These are phyloP conservation scores for Gambusia yucatana DNA, from an alignment of 2,797 vertebrate genomes.

Conservation along the genomic window DNA sequence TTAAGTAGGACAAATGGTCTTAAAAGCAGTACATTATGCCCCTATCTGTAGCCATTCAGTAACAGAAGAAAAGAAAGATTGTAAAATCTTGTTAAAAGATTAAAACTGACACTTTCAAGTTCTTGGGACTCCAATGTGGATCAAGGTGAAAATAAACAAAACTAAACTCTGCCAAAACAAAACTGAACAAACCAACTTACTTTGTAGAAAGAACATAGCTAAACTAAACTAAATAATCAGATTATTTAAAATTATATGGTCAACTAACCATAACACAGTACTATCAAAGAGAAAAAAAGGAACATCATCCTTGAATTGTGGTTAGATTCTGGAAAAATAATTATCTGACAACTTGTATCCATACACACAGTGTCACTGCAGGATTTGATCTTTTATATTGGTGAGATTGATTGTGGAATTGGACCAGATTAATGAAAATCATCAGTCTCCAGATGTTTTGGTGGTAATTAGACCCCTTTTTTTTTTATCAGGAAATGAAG, in stretches of 20 bases:
- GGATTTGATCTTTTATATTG: slow-evolving; percentile 95
- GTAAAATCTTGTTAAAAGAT: background rate
- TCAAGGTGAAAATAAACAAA: background rate
- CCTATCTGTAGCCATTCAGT: background rate
- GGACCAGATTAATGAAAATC: slow-evolving; percentile 99
- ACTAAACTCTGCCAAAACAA: background rate
- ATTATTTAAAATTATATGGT: background rate
- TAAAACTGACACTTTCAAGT: background rate
- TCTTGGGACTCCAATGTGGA: background rate
- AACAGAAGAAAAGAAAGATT: background rate
- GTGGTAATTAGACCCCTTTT: slow-evolving; percentile 97
- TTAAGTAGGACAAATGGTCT: background rate
- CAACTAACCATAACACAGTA: background rate
- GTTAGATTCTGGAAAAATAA: slow-evolving; percentile 59
- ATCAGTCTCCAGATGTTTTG: slow-evolving; percentile 99
- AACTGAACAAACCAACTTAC: background rate
- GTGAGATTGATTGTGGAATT: slow-evolving; percentile 83
- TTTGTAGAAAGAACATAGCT: background rate
- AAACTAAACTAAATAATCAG: background rate
- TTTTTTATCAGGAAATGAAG: slow-evolving; percentile 99
- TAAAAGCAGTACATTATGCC: background rate
- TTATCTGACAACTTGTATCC: slow-evolving; percentile 59
- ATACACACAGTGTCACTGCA: slow-evolving; percentile 86
- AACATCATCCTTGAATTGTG: slow-evolving; percentile 61
- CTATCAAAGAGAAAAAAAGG: slow-evolving; percentile 16